A percentile compares a stretch with the other conserved stretches of the same genome.
These are phyloP conservation scores for Micronisus gabar DNA, from an alignment of 2,113 vertebrate genomes.

Conservation along the genomic window DNA sequence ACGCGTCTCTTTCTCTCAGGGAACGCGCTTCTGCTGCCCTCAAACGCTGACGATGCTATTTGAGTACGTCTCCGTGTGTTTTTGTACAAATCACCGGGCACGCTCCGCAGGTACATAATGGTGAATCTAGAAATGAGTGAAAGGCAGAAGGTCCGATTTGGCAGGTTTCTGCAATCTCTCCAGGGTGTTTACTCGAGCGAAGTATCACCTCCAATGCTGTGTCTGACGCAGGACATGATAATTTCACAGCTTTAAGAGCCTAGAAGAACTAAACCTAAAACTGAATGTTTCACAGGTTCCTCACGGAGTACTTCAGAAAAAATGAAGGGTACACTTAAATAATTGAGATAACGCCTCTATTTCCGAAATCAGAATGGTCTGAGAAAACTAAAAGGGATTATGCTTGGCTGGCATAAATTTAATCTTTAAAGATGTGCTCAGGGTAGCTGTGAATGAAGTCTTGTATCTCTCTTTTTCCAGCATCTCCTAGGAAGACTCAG, in stretches of 20 bases:
- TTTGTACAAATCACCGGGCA: background rate
- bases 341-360: accelerated
- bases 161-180: background rate
- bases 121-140: background rate
- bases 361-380: background rate
- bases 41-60: background rate
- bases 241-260: background rate
- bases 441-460: background rate
- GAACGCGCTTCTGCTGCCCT: background rate
- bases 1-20: background rate
- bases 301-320: background rate
- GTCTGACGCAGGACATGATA: background rate
- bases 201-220: background rate
- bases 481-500: background rate
- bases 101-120: accelerated
- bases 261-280: background rate
- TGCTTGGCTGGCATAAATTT: background rate
- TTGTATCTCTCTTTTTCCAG: background rate
- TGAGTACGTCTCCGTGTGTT: background rate
- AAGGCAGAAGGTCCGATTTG: background rate
- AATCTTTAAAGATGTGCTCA: background rate
- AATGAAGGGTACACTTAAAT: background rate
- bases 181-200: background rate
- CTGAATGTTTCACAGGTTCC: background rate
- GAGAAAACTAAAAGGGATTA: background rate